Evolutionary conservation across 1,140 invertebrate species (phyloP).

Genomic region (Euglossa dilemma): DNA sequence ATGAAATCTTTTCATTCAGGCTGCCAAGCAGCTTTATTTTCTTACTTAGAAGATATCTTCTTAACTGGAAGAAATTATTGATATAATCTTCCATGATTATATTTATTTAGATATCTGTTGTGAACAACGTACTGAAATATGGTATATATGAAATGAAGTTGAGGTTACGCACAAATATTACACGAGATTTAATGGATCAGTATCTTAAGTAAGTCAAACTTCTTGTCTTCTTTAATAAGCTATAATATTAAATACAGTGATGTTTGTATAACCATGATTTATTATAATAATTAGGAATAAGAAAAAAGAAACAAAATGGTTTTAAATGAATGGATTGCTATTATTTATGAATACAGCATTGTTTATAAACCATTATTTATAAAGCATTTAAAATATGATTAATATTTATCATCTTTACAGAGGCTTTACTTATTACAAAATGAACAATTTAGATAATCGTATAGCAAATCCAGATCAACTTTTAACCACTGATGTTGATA

Average conservation of each 20-base stretch:
- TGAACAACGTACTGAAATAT: constrained; percentile 97
- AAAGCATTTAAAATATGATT: not conserved
- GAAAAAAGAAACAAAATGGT: not conserved
- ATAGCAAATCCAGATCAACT: constrained; percentile 98
- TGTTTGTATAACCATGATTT: not conserved
- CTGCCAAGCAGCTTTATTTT: constrained; percentile 33
- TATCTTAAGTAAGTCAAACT: constrained; percentile 92
- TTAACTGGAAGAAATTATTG: constrained; percentile 36
- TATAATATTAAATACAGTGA: not conserved
- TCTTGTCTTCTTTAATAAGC: not conserved
- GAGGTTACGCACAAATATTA: constrained; percentile 94
- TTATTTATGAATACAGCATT: not conserved
- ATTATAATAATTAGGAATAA: not conserved
- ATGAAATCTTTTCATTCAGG: constrained; percentile 37
- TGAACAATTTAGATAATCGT: constrained; percentile 96
- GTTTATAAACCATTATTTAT: not conserved
- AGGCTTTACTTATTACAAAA: constrained; percentile 98
- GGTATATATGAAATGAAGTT: constrained; percentile 96
- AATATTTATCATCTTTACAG: constrained; percentile 82
- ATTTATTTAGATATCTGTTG: constrained; percentile 89
- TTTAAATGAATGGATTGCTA: too few relatives aligned
- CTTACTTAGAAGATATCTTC: not conserved
- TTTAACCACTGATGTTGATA: constrained; percentile 97
- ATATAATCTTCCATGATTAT: constrained; percentile 55
- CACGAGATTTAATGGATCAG: constrained; percentile 92